phyloP scores from a whole-genome alignment of 2,888 invertebrate genomes.

The Meteorus cinctellus region DNA sequence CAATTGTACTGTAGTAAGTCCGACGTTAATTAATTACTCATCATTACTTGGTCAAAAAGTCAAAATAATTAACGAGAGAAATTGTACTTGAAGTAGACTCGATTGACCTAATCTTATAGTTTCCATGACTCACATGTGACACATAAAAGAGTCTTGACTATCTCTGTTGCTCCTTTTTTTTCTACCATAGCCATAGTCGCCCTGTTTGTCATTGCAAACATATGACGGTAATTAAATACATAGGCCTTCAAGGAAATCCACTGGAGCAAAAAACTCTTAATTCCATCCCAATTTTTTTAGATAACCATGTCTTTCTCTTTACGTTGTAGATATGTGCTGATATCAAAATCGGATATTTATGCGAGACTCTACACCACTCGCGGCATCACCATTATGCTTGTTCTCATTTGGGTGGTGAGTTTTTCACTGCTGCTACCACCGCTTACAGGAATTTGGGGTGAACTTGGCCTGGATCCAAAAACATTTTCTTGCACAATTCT shows the following conservation, averaged over 20 bases:
- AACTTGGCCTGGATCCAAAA: constrained; percentile 83
- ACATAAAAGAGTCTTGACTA: background rate
- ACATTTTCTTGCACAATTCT: constrained; percentile 94
- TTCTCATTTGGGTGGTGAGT: constrained; percentile 84
- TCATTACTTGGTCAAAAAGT: constrained; percentile 1
- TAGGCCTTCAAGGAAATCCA: constrained; percentile 16
- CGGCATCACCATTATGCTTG: constrained; percentile 85
- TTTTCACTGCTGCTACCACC: constrained; percentile 82
- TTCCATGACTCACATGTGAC: constrained; percentile 26
- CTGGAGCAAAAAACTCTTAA: constrained; percentile 2
- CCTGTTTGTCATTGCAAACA: constrained; percentile 11
- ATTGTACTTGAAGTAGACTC: background rate
- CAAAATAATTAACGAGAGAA: constrained; percentile 15
- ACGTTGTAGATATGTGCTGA: constrained; percentile 86
- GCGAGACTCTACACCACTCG: constrained; percentile 83
- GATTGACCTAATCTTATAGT: background rate
- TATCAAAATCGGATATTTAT: constrained; percentile 87
- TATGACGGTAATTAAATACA: constrained; percentile 34
- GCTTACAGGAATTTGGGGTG: constrained; percentile 88
- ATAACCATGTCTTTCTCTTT: constrained; percentile 33
- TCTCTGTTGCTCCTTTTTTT: constrained; percentile 23
- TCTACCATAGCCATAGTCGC: constrained; percentile 19
- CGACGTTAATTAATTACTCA: constrained; percentile 1
- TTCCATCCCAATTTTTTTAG: constrained; percentile 27
- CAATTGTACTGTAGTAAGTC: background rate